Evolutionary conservation across 2,797 vertebrate species (phyloP).

Genomic region (Coluber constrictor): DNA sequence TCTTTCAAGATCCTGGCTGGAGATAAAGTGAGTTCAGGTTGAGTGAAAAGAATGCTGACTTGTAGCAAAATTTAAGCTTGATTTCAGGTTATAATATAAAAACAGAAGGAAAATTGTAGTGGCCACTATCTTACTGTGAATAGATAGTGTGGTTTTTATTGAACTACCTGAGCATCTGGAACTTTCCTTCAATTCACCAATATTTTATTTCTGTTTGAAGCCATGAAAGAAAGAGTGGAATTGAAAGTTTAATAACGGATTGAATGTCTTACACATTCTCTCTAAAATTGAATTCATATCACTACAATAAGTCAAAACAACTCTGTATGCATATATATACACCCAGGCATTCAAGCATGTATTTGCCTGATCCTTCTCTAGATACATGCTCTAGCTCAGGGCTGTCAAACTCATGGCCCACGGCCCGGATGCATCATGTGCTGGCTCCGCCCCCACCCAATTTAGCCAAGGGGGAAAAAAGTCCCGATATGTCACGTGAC

Average conservation of each 20-base stretch:
- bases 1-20: slow-evolving; percentile 98
- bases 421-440: too few relatives aligned
- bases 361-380: background rate
- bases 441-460: too few relatives aligned
- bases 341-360: background rate
- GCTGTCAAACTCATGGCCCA: too few relatives aligned
- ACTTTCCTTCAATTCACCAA: background rate
- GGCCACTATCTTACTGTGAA: background rate
- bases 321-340: background rate
- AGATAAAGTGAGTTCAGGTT: slow-evolving; percentile 83
- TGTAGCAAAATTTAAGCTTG: background rate
- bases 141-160: background rate
- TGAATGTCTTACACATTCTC: background rate
- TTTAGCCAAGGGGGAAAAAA: too few relatives aligned
- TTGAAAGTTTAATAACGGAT: background rate
- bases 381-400: background rate
- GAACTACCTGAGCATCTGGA: background rate
- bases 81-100: background rate
- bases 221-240: background rate
- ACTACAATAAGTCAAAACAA: background rate
- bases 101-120: background rate
- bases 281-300: background rate
- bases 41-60: background rate
- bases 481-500: too few relatives aligned
- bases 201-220: background rate